These are phyloP conservation scores for Rotaria magnacalcarata DNA, from an alignment of 2,888 invertebrate genomes.

Conservation along the genomic window DNA sequence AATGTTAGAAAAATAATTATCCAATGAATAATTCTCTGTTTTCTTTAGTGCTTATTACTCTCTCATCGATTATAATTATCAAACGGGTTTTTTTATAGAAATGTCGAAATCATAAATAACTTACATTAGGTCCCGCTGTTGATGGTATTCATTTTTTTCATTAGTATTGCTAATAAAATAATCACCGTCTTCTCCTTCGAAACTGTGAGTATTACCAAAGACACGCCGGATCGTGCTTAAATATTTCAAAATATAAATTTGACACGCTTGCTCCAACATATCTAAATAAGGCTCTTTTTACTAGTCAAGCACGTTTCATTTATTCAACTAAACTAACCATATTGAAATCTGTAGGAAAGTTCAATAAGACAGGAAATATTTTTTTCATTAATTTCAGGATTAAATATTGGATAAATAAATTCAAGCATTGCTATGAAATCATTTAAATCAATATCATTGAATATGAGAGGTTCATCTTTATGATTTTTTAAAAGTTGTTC, in stretches of 20 bases:
- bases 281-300: neutral
- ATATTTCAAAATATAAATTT: neutral
- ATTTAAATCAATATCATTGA: neutral
- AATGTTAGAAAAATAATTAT: too few species aligned
- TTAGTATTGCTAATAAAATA: neutral
- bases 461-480: neutral
- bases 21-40: too few species aligned
- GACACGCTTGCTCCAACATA: neutral
- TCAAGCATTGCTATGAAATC: neutral
- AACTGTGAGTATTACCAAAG: neutral
- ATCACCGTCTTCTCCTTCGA: neutral
- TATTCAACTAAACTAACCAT: neutral
- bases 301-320: too few species aligned
- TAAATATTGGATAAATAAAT: slow-evolving; percentile 17
- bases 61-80: too few species aligned
- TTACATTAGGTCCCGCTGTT: neutral
- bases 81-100: too few species aligned
- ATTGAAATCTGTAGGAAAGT: slow-evolving; percentile 24
- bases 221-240: neutral
- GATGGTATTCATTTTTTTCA: neutral
- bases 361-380: neutral
- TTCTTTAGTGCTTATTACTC: too few species aligned
- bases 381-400: slow-evolving; percentile 1
- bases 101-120: neutral
- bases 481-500: neutral